Evolutionary conservation across 2,113 vertebrate genomes (phyloP).

Genomic region (Triplophysa dalaica): DNA sequence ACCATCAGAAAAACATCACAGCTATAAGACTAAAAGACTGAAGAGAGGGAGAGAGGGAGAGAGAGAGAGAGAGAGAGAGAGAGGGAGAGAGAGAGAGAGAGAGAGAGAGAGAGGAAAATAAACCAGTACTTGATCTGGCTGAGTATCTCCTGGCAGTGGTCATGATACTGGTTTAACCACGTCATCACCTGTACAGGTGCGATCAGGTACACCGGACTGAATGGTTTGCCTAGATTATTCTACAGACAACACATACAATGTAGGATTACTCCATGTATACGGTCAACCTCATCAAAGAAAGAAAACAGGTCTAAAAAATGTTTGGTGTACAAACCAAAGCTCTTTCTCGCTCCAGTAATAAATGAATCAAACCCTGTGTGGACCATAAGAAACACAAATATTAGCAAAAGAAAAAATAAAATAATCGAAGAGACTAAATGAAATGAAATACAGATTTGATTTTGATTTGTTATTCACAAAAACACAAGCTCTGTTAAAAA

Average conservation of each 20-base stretch:
- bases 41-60: no score
- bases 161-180: slow-evolving; percentile 87
- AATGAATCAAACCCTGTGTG: slow-evolving; percentile 83
- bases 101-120: neutral
- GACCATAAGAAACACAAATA: neutral
- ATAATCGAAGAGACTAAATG: no score
- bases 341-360: slow-evolving; percentile 83
- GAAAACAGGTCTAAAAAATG: neutral
- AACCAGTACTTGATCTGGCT: slow-evolving; percentile 80
- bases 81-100: no score
- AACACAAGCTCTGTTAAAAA: no score
- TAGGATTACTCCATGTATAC: neutral
- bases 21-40: no score
- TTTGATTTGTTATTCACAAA: no score
- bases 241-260: slow-evolving; percentile 53
- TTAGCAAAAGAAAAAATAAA: neutral
- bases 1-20: slow-evolving; percentile 34
- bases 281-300: neutral
- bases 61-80: no score
- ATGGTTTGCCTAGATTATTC: slow-evolving; percentile 70
- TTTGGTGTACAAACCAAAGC: slow-evolving; percentile 80
- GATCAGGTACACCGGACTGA: slow-evolving; percentile 80
- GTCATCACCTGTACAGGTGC: slow-evolving; percentile 81
- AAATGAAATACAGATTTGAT: no score
- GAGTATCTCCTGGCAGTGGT: slow-evolving; percentile 84